phyloP scores from a whole-genome alignment of 2,113 vertebrate species.

The Pterocles burchelli region DNA sequence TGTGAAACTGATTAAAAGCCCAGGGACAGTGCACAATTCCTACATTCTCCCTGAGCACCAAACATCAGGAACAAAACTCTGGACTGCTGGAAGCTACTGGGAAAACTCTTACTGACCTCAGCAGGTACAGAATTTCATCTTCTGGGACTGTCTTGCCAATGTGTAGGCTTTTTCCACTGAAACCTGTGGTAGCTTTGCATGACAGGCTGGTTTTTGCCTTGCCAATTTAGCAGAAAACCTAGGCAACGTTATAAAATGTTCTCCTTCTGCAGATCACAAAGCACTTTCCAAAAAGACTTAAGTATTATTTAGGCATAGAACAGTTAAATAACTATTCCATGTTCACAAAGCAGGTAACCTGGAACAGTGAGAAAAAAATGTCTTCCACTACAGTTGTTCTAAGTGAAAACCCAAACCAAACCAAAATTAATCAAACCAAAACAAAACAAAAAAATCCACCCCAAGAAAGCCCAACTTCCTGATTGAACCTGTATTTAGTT shows the following conservation, averaged over 20 bases:
- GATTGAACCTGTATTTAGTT: background rate
- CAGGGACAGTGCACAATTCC: background rate
- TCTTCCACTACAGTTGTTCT: background rate
- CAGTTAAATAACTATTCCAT: background rate
- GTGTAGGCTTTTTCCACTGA: background rate
- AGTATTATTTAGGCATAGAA: background rate
- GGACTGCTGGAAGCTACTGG: background rate
- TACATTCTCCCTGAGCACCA: background rate
- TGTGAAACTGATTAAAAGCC: background rate
- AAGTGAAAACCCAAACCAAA: no score
- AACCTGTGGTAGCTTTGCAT: background rate
- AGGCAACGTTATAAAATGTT: background rate
- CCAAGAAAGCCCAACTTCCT: background rate
- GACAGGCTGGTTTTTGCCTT: background rate
- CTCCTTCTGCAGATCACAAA: background rate
- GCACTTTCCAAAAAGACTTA: background rate
- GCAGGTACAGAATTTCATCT: background rate
- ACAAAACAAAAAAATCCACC: background rate
- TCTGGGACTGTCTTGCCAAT: background rate
- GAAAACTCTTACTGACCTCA: background rate
- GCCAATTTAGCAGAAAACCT: background rate
- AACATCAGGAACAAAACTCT: background rate
- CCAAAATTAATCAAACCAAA: background rate
- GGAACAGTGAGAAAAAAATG: background rate
- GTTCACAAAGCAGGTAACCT: background rate